These are phyloP conservation scores for Drosophila cyrtoloma DNA, from an alignment of 2,888 invertebrate genomes.

Conservation along the genomic window DNA sequence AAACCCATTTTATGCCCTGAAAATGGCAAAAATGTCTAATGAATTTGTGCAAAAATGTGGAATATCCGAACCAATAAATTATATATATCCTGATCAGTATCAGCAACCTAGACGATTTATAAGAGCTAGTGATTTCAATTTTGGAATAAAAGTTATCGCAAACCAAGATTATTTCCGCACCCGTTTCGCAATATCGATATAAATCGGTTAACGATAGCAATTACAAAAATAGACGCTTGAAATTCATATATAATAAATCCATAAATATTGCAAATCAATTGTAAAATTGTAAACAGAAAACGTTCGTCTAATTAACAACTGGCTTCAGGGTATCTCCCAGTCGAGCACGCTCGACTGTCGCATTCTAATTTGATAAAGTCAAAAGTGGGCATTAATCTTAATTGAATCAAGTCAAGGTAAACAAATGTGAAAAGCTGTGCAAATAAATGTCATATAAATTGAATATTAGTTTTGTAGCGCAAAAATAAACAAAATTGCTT, in stretches of 20 bases:
- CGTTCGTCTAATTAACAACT: not conserved
- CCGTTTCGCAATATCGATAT: not conserved
- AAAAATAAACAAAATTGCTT: slow-evolving; percentile 12
- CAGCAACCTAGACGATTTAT: not conserved
- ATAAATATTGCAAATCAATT: not conserved
- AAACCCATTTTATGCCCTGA: not conserved
- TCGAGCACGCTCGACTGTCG: not conserved
- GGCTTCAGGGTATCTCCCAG: not conserved
- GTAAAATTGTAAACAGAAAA: not conserved
- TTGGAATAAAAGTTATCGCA: not conserved
- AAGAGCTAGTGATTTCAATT: not conserved
- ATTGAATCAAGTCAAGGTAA: slow-evolving; percentile 23
- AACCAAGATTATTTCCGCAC: not conserved
- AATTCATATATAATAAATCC: too few species aligned
- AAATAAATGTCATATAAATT: slow-evolving; percentile 18
- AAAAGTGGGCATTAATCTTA: not conserved
- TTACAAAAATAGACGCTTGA: not conserved
- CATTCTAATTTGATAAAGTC: not conserved
- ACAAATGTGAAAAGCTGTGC: slow-evolving; percentile 5
- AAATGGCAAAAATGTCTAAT: not conserved
- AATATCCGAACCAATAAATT: not conserved
- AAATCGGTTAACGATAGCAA: not conserved
- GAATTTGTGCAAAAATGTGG: not conserved
- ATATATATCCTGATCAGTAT: not conserved
- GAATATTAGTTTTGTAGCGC: slow-evolving; percentile 22